A percentile compares a stretch with the other conserved stretches of the same genome.
These are phyloP conservation scores for Sebastes cheni DNA, from an alignment of 2,797 vertebrate genomes.

Conservation along the genomic window DNA sequence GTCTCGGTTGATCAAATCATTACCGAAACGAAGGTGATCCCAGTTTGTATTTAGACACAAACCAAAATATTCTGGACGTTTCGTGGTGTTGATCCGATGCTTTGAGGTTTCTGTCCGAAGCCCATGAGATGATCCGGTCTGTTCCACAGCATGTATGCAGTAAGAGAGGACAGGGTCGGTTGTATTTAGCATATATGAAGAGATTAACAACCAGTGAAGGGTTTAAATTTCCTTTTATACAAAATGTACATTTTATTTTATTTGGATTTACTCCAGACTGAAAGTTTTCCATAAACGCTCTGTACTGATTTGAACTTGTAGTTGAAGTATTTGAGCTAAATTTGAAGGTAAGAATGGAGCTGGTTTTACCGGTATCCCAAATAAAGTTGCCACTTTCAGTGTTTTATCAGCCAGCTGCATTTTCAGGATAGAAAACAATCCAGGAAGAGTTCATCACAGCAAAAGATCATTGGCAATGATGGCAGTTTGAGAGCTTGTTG, in stretches of 20 bases:
- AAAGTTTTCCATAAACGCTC: constrained; percentile 47
- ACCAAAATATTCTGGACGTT: not conserved
- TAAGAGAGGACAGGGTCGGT: not conserved
- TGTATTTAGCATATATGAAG: constrained; percentile 30
- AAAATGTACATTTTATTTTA: constrained; percentile 36
- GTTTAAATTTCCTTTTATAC: constrained; percentile 20
- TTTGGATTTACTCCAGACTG: constrained; percentile 46
- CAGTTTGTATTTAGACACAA: constrained; percentile 11
- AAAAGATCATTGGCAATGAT: too few relatives aligned
- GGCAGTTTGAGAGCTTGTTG: too few relatives aligned
- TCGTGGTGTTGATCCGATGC: not conserved
- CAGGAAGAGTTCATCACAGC: not conserved
- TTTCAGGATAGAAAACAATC: not conserved
- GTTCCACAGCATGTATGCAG: constrained; percentile 27
- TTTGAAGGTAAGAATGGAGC: not conserved
- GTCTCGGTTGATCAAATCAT: not conserved
- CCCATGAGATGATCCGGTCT: not conserved
- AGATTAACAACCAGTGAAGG: constrained; percentile 33
- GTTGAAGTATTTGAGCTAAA: not conserved
- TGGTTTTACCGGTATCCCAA: not conserved
- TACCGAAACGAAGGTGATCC: not conserved
- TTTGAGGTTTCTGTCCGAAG: not conserved
- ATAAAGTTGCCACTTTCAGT: not conserved
- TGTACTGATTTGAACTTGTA: not conserved
- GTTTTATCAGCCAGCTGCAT: not conserved